phyloP scores from a whole-genome alignment of 1,140 invertebrate species.

The fruit fly (Drosophila melanogaster) region Release_6_plus_ISO1_MT NT_033777.3:24479501-24480000 shows the following conservation, averaged over 20 bases:
- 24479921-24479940: conserved; percentile 33
- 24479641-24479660: background rate
- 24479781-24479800: conserved; percentile 56
- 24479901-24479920: conserved; percentile 62
- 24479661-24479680: conserved; percentile 51
- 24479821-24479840: background rate
- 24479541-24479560: conserved; percentile 47
- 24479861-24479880: conserved; percentile 75
- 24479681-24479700: conserved; percentile 70
- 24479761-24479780: conserved; percentile 71
- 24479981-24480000: conserved; percentile 52
- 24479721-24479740: conserved; percentile 75
- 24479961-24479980: conserved; percentile 51
- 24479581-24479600: conserved; percentile 23
- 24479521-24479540: conserved; percentile 37
- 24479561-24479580: conserved; percentile 46
- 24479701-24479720: conserved; percentile 75
- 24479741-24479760: conserved; percentile 81
- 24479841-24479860: conserved; percentile 23
- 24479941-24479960: conserved; percentile 30
- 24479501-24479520: conserved; percentile 45
- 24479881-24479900: conserved; percentile 75
- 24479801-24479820: conserved; percentile 21
- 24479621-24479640: no score
- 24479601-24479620: background rate